Evolutionary conservation across 2,797 vertebrate genomes (phyloP).

Genomic region (Brotogeris chrysoptera): DNA sequence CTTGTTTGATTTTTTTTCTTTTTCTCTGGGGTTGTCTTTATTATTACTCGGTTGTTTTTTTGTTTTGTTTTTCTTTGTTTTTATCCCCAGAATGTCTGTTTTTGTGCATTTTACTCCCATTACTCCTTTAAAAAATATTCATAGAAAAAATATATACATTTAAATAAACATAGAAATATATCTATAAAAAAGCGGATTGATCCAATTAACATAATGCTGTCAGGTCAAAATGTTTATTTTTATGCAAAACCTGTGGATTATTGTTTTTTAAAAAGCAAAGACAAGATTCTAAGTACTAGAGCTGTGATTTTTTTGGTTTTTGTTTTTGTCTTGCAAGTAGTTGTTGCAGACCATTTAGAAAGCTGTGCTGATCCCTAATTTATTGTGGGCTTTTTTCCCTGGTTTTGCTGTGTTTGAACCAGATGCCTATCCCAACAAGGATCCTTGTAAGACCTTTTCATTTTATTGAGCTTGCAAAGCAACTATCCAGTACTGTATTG

Average conservation of each 20-base stretch:
- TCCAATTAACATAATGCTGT: background rate
- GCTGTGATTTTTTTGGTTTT: background rate
- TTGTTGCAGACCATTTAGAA: constrained; percentile 19
- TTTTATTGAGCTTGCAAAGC: constrained; percentile 51
- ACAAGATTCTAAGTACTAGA: constrained; percentile 21
- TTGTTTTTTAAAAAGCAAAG: background rate
- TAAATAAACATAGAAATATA: constrained; percentile 34
- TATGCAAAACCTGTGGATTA: constrained; percentile 38
- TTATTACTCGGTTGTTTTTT: background rate
- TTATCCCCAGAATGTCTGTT: constrained; percentile 30
- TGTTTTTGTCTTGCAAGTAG: background rate
- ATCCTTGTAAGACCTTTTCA: constrained; percentile 39
- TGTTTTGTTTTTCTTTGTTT: background rate
- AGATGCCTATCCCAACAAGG: constrained; percentile 32
- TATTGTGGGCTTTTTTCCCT: constrained; percentile 21
- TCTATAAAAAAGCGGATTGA: constrained; percentile 2
- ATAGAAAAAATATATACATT: constrained; percentile 37
- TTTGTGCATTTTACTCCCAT: constrained; percentile 65
- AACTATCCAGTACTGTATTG: constrained; percentile 67
- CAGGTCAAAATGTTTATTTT: constrained; percentile 64
- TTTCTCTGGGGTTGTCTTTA: background rate
- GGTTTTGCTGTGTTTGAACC: constrained; percentile 30
- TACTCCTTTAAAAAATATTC: constrained; percentile 41
- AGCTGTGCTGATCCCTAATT: constrained; percentile 53
- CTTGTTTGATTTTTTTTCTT: background rate